Conservation (phyloP, 2,113 vertebrate genomes). For the Alaudala cheleensis region DNA sequence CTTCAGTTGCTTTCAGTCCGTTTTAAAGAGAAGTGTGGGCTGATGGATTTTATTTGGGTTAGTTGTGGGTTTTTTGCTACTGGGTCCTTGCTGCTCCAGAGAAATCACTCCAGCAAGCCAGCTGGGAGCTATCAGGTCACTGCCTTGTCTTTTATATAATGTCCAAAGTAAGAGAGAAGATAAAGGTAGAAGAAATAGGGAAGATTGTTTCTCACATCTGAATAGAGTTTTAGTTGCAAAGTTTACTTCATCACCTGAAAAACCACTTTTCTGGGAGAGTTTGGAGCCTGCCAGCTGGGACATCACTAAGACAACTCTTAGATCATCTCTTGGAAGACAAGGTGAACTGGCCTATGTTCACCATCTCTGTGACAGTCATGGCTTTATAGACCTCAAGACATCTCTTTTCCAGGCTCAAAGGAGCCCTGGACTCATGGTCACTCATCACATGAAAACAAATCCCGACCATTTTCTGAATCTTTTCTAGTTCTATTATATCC, state of each 20-base stretch:
- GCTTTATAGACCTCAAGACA: not conserved
- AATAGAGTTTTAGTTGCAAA: not conserved
- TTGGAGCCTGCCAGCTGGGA: not conserved
- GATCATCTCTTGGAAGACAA: not conserved
- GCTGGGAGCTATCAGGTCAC: not conserved
- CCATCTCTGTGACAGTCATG: not conserved
- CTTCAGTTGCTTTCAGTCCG: not conserved
- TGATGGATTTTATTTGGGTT: not conserved
- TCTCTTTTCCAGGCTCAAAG: not conserved
- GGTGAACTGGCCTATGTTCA: not conserved
- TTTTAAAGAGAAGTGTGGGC: not conserved
- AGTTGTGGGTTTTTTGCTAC: not conserved
- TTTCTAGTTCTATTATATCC: not conserved
- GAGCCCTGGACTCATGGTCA: not conserved
- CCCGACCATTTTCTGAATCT: not conserved
- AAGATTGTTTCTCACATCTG: not conserved
- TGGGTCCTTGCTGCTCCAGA: not conserved
- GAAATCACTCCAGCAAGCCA: not conserved
- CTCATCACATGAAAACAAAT: not conserved
- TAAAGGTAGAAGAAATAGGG: not conserved
- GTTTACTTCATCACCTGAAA: not conserved
- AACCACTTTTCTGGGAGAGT: not conserved
- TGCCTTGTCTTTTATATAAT: not conserved
- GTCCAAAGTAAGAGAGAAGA: not conserved
- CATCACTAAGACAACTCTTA: not conserved